These are phyloP conservation scores for Lucifuga dentata DNA, from an alignment of 2,113 vertebrate species.

Conservation along the genomic window DNA sequence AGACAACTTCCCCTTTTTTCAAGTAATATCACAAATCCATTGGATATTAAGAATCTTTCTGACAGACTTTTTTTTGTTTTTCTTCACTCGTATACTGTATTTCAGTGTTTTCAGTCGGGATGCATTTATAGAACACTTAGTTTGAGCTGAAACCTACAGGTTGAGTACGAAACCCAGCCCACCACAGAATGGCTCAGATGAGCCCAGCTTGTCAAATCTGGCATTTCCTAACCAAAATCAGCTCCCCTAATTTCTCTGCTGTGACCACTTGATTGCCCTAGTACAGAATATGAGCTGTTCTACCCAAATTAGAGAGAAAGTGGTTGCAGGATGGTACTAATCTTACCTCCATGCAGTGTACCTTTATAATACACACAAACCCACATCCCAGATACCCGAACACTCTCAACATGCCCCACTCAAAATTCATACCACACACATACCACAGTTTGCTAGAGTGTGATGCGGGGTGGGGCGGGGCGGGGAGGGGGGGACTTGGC, in stretches of 20 bases:
- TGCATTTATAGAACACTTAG: no score
- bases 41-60: no score
- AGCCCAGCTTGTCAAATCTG: neutral
- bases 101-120: no score
- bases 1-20: no score
- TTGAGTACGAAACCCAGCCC: conserved; percentile 1
- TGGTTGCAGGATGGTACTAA: conserved; percentile 3
- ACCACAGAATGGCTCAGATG: neutral
- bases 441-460: conserved; percentile 61
- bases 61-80: no score
- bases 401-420: conserved; percentile 27
- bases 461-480: conserved; percentile 58
- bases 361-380: conserved; percentile 17
- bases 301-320: neutral
- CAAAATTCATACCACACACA: conserved; percentile 43
- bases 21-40: no score
- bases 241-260: neutral
- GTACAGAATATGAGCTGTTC: neutral
- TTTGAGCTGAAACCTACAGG: neutral
- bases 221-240: neutral
- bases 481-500: conserved; percentile 57
- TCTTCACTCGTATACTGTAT: no score
- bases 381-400: conserved; percentile 3
- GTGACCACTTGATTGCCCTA: neutral
- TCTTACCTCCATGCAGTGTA: neutral